A percentile compares a stretch with the other conserved stretches of the same genome.
These are phyloP conservation scores for Cheilosia grossa DNA, from an alignment of 2,888 invertebrate species.

Conservation along the genomic window DNA sequence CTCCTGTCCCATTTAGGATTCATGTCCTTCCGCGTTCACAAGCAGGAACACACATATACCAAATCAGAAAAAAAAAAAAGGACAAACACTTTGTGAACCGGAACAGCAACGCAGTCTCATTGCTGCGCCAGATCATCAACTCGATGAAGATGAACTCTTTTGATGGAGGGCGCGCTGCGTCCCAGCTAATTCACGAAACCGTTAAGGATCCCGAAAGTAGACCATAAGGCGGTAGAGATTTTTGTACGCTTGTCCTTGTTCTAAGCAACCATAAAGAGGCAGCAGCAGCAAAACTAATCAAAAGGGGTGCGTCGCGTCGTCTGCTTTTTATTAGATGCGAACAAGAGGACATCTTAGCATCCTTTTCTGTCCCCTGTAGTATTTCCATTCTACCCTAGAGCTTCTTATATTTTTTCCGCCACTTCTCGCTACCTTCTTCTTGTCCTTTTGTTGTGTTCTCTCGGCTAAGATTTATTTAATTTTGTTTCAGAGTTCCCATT, in stretches of 20 bases:
- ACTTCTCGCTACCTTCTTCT: conserved; percentile 21
- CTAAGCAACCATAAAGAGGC: conserved; percentile 52
- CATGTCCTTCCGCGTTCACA: conserved; percentile 35
- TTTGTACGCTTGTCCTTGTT: conserved; percentile 63
- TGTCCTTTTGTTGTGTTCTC: conserved; percentile 44
- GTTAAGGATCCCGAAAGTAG: conserved; percentile 74
- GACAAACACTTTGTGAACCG: conserved; percentile 66
- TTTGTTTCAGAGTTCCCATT: conserved; percentile 60
- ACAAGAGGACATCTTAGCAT: conserved; percentile 47
- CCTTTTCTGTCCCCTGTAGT: conserved; percentile 21
- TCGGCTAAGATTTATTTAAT: conserved; percentile 68
- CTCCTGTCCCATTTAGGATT: conserved; percentile 70
- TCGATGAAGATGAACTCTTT: conserved; percentile 5
- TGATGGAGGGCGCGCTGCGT: conserved; percentile 35
- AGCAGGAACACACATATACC: conserved; percentile 8
- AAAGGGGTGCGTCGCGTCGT: conserved; percentile 72
- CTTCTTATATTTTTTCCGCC: conserved; percentile 44
- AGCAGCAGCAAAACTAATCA: conserved; percentile 28
- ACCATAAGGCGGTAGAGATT: conserved; percentile 64
- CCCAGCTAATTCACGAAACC: conserved; percentile 72
- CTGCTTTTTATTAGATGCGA: conserved; percentile 76
- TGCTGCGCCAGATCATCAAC: conserved; percentile 33
- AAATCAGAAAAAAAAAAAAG: conserved; percentile 1
- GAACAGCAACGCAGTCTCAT: conserved; percentile 45
- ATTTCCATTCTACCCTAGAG: conserved; percentile 61